These are phyloP conservation scores for Cygnus buccinator DNA, from an alignment of 2,113 vertebrate genomes.

Conservation along the genomic window DNA sequence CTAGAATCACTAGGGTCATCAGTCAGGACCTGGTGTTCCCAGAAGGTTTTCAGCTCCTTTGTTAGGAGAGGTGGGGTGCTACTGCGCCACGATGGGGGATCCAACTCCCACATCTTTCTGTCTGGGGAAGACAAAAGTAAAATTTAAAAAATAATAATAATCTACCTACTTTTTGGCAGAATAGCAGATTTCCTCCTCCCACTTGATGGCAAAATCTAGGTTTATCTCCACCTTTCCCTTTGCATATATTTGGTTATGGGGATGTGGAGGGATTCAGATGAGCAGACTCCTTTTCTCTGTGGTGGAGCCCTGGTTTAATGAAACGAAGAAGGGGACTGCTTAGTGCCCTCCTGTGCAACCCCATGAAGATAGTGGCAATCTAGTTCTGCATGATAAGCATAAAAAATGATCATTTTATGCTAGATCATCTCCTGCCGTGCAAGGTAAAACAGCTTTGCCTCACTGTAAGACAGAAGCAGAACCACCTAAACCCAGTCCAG, in stretches of 20 bases:
- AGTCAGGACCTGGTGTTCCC: background rate
- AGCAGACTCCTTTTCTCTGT: background rate
- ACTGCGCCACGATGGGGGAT: rapidly evolving
- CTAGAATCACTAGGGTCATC: background rate
- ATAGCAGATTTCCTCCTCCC: background rate
- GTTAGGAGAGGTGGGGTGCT: background rate
- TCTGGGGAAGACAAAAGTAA: background rate
- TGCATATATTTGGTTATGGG: background rate
- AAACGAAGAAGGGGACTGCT: background rate
- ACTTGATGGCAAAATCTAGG: background rate
- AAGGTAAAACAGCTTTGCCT: slow-evolving; percentile 28
- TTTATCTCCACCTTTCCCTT: background rate
- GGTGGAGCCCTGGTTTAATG: background rate
- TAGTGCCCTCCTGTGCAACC: background rate
- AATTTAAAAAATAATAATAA: background rate
- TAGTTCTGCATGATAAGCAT: slow-evolving; percentile 50
- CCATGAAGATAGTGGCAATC: background rate
- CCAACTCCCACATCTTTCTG: background rate
- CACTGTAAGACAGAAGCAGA: background rate
- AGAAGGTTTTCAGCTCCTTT: background rate
- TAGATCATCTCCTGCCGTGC: slow-evolving; percentile 19
- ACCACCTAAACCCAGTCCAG: background rate
- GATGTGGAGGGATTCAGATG: background rate
- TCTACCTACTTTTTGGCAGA: background rate
- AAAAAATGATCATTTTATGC: slow-evolving; percentile 40